Base-by-base conservation (phyloP, 2,888 invertebrate species). In the Litoditis marina region DNA sequence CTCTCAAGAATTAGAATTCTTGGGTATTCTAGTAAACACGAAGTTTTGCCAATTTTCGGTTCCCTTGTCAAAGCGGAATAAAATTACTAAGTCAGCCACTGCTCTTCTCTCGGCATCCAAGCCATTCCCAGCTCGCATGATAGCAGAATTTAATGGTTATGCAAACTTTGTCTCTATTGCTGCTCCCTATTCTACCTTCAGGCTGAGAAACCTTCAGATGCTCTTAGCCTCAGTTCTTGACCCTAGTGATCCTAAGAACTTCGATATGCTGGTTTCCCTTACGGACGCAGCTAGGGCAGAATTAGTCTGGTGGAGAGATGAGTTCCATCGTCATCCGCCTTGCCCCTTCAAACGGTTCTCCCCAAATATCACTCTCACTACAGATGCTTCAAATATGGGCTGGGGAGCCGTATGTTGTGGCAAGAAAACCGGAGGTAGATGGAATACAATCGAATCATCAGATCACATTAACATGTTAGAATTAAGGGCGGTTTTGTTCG, bases 351-450 rank as follows among this genome's bases (percentile, higher is more conserved):
- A 11, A 16, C 47, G 19, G 8, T 47, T 47, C 47, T 47, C 47
- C 8, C 47, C 47, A 8, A 19, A 8, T 16, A 11, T 19, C 19
- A 22, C 25, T 11, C 19, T 47, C 8, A 11, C 11, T 11, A 58
- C 58, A 1, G 58, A 58, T 57, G 58, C 58, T 4, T 58, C 58
- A 4, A 27, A 30, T 22, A 22, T 25, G 22, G 58, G 58, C 27
- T 58, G 58, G 58, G 58, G 58, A 11, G 49, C 32, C 25, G 32
- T 32, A 16, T 47, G 47, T 22, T 22, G 28, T 19, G 58, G 32
- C 13, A 61, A n/a, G 16, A n/a, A 27, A 16, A 58, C 58, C 11
- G 58, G 58, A 31, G 58, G 58, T 31, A 11, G 58, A 8, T 58
- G 58, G n/a, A 34, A 19, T 2, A 11, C 53, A 22, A 19, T 19